Evolutionary conservation across 2,888 invertebrate genomes (phyloP).

Genomic region (Stenoptilia bipunctidactyla): DNA sequence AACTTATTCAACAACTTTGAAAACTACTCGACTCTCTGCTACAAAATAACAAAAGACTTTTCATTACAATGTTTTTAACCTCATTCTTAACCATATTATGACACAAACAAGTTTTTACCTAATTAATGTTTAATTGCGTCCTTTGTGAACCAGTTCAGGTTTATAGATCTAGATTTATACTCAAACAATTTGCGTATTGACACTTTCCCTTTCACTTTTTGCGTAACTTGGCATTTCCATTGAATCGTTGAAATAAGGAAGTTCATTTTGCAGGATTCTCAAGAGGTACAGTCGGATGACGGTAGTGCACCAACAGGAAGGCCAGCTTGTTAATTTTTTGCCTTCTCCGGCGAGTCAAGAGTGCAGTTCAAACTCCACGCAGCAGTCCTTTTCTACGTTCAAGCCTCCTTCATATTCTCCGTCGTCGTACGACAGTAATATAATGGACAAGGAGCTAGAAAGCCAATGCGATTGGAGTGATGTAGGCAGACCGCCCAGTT

Average conservation of each 20-base stretch:
- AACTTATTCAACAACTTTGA: background rate
- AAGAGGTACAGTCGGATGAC: slow-evolving; percentile 75
- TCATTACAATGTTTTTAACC: too few species aligned
- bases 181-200: too few species aligned
- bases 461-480: slow-evolving; percentile 68
- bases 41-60: too few species aligned
- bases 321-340: slow-evolving; percentile 82
- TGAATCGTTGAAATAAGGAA: background rate
- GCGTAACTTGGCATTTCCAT: background rate
- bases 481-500: slow-evolving; percentile 62
- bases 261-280: slow-evolving; percentile 50
- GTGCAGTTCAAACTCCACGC: slow-evolving; percentile 48
- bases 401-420: slow-evolving; percentile 65
- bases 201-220: background rate
- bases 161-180: background rate
- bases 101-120: background rate
- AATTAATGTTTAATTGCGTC: background rate
- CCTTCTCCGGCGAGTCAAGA: slow-evolving; percentile 70
- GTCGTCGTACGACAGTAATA: slow-evolving; percentile 56
- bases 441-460: slow-evolving; percentile 51
- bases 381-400: slow-evolving; percentile 63
- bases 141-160: background rate
- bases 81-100: too few species aligned
- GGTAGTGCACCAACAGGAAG: slow-evolving; percentile 73
- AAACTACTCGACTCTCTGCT: too few species aligned